Base-by-base conservation (phyloP, 2,888 invertebrate genomes). In the Acrobasis repandana region DNA sequence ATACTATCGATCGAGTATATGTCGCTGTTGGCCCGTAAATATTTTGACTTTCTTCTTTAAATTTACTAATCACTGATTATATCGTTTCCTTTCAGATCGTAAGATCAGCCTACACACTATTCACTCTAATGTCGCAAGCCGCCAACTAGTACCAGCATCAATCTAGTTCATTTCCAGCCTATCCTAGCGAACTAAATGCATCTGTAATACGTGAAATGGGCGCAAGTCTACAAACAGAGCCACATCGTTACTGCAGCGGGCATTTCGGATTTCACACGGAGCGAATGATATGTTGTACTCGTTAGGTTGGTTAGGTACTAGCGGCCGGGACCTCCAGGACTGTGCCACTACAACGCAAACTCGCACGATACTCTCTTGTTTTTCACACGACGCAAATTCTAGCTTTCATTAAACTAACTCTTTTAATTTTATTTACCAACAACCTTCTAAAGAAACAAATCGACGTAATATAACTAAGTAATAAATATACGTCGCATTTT, bases 251-350 rank as follows among this genome's bases (percentile, higher is more conserved):
- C 66, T 67, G 65, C 69, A 65, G 28, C 47, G 62, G 65, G 65
- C 63, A 78, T 72, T 79, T 73, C 67, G 67, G 68, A 73, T 74
- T 77, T 73, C 73, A 67, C 72, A 72, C 77, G 70, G 70, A 61
- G 67, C 73, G 77, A 76, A 76, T 80, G 75, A 79, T 80, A 80
- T 74, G 72, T 72, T 76, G 61, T 64, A 73, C 76, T 80, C 77
- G 76, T 81, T 80, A 79, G 72, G 65, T 46, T 28, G 16, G 28
- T 62, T 62, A 60, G 43, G 56, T 43, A 34, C 52, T 20, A 46
- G 33, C 58, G 48, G 47, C 56, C 28, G 33, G 52, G n/a, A 16
- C 49, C 51, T 15, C 18, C 58, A 50, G 58, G 51, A 38, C 50
- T 28, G 28, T n/a, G 14, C 2, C 20, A 18, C 58, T 58, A 58